A percentile compares a stretch with the other conserved stretches of the same genome.
Conservation (phyloP, 2,888 invertebrate genomes). For the Coelinius sp. region DNA sequence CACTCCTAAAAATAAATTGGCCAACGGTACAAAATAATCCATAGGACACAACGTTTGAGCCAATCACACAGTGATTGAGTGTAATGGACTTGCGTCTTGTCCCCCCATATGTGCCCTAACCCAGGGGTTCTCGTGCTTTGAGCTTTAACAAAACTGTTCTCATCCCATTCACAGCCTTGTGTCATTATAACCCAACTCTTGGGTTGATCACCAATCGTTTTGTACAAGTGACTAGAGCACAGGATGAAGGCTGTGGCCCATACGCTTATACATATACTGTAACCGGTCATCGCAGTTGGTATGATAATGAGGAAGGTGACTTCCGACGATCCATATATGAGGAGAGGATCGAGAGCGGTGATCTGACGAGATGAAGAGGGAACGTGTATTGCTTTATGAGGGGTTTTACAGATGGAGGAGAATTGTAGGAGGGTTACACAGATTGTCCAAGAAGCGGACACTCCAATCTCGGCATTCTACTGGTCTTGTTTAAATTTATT, state of each 20-base stretch:
- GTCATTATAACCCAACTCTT: slow-evolving; percentile 51
- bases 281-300: slow-evolving; percentile 61
- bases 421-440: slow-evolving; percentile 40
- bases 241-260: slow-evolving; percentile 69
- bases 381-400: slow-evolving; percentile 15
- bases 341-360: slow-evolving; percentile 51
- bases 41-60: slow-evolving; percentile 64
- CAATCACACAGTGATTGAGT: slow-evolving; percentile 70
- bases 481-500: slow-evolving; percentile 4
- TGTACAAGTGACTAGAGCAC: slow-evolving; percentile 68
- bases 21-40: not conserved
- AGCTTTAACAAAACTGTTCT: slow-evolving; percentile 45
- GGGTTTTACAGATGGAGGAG: slow-evolving; percentile 39
- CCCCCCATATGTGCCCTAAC: slow-evolving; percentile 57
- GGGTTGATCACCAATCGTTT: slow-evolving; percentile 62
- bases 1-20: not conserved
- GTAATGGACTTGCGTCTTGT: slow-evolving; percentile 72
- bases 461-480: slow-evolving; percentile 66
- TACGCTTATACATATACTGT: slow-evolving; percentile 29
- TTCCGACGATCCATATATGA: slow-evolving; percentile 69
- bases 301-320: slow-evolving; percentile 72
- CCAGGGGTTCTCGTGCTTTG: slow-evolving; percentile 65
- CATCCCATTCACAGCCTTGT: slow-evolving; percentile 48
- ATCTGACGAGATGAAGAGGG: slow-evolving; percentile 26
- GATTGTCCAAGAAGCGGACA: slow-evolving; percentile 68